Percentiles rank a stretch among this genome's conserved stretches.
Evolutionary conservation across 1,140 invertebrate genomes (phyloP).

Genomic region (Solen grandis): DNA sequence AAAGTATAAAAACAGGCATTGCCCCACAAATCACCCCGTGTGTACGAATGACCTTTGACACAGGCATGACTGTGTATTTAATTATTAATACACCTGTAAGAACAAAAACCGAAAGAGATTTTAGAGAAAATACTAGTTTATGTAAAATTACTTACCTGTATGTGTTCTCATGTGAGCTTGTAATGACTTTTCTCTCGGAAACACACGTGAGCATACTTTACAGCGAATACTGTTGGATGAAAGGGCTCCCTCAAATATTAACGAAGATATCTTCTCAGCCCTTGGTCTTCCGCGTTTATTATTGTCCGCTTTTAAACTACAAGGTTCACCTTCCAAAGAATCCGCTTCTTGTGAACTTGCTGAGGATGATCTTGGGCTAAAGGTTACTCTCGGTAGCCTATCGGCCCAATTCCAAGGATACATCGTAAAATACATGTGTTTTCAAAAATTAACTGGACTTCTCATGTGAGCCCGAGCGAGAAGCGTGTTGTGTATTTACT

Average conservation of each 20-base stretch:
- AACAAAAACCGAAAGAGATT: too few species aligned
- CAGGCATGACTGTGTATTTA: too few species aligned
- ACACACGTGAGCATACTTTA: slow-evolving; percentile 88
- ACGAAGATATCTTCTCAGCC: slow-evolving; percentile 86
- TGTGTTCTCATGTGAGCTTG: slow-evolving; percentile 91
- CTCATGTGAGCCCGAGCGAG: background rate
- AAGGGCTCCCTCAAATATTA: slow-evolving; percentile 88
- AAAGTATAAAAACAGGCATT: too few species aligned
- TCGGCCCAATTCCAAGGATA: slow-evolving; percentile 54
- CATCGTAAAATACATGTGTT: slow-evolving; percentile 57
- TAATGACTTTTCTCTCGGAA: slow-evolving; percentile 90
- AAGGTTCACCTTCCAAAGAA: slow-evolving; percentile 61
- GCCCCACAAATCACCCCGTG: too few species aligned
- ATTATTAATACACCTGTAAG: too few species aligned
- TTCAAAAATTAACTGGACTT: background rate
- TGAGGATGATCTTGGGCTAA: slow-evolving; percentile 64
- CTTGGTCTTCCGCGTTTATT: slow-evolving; percentile 85
- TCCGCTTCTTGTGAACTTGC: slow-evolving; percentile 68
- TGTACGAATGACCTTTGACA: too few species aligned
- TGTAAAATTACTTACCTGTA: slow-evolving; percentile 89
- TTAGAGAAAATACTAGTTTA: too few species aligned
- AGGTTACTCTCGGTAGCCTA: slow-evolving; percentile 26
- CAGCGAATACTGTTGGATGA: slow-evolving; percentile 89
- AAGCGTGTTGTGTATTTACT: background rate
- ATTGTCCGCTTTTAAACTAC: slow-evolving; percentile 54